A percentile compares a stretch with the other conserved stretches of the same genome.
These are phyloP conservation scores for Aythya baeri DNA, from an alignment of 2,113 vertebrate species.

Conservation along the genomic window DNA sequence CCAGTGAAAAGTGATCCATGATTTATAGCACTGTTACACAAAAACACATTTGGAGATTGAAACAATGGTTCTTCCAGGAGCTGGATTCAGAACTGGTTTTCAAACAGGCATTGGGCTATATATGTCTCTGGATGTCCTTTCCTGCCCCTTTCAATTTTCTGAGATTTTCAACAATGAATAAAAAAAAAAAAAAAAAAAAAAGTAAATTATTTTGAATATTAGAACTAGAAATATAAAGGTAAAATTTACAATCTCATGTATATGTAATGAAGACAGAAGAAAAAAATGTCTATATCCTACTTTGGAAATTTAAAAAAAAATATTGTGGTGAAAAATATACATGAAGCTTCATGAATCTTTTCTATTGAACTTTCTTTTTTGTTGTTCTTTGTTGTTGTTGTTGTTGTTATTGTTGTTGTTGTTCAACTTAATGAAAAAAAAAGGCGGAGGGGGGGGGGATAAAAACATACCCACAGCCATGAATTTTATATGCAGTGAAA, in stretches of 20 bases:
- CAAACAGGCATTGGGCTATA: accelerated
- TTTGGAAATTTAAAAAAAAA: not conserved
- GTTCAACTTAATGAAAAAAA: not conserved
- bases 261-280: not conserved
- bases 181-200: not conserved
- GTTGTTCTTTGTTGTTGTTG: too few relatives aligned
- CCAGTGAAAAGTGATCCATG: not conserved
- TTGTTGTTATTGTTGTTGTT: too few relatives aligned
- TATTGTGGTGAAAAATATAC: not conserved
- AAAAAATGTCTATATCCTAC: not conserved
- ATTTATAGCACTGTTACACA: not conserved
- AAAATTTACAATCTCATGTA: not conserved
- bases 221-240: not conserved
- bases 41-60: not conserved
- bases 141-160: not conserved
- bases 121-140: not conserved
- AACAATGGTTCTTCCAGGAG: not conserved
- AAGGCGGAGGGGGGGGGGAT: too few relatives aligned
- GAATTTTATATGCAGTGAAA: not conserved
- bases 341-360: not conserved
- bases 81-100: not conserved
- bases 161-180: not conserved
- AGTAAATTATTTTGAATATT: not conserved
- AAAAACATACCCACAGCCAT: not conserved
- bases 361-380: not conserved